Evolutionary conservation across 2,113 vertebrate species (phyloP).

Genomic region (Bungarus multicinctus): DNA sequence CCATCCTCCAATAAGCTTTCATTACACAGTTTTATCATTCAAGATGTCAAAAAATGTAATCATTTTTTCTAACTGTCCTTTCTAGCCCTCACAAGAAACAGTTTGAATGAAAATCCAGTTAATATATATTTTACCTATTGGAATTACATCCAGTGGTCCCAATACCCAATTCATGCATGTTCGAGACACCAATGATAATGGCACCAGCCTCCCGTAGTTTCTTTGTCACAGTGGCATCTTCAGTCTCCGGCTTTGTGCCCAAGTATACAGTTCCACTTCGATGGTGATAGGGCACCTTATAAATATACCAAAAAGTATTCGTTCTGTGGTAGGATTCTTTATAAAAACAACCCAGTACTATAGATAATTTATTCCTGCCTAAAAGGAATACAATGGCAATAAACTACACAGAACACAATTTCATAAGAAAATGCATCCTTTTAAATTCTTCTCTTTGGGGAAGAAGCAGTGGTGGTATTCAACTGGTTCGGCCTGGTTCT

Average conservation of each 20-base stretch:
- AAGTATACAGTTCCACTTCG: slow-evolving; percentile 64
- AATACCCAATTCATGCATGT: slow-evolving; percentile 68
- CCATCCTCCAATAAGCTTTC: not conserved
- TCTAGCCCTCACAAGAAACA: not conserved
- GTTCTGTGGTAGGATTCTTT: not conserved
- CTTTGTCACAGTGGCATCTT: slow-evolving; percentile 65
- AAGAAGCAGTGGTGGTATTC: not conserved
- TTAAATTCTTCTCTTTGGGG: not conserved
- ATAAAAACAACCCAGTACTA: not conserved
- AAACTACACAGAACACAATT: not conserved
- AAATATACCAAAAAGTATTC: not conserved
- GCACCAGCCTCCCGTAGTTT: slow-evolving; percentile 65
- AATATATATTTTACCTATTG: slow-evolving; percentile 58
- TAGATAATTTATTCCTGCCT: not conserved
- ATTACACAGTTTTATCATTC: not conserved
- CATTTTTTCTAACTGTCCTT: not conserved
- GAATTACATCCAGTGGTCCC: slow-evolving; percentile 67
- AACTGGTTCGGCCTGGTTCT: too few species aligned
- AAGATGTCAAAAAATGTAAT: not conserved
- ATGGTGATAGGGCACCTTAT: slow-evolving; percentile 61
- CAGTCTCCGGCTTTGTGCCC: slow-evolving; percentile 55
- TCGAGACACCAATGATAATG: slow-evolving; percentile 67
- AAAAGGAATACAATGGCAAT: not conserved
- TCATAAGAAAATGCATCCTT: not conserved
- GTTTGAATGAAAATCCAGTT: not conserved